Evolutionary conservation across 2,797 vertebrate species (phyloP).

Genomic region (Apogon hyalosoma): DNA sequence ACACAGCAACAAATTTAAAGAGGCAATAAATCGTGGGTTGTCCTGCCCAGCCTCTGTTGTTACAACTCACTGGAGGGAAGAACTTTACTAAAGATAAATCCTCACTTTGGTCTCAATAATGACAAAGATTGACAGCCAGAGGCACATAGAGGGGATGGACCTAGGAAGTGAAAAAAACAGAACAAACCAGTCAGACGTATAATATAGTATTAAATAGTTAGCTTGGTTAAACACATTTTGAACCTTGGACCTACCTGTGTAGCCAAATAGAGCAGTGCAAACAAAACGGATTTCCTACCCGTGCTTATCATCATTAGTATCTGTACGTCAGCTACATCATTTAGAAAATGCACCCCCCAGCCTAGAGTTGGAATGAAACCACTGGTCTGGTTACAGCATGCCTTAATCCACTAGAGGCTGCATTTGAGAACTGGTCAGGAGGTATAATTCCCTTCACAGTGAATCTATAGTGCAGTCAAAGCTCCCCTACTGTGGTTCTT

Average conservation of each 20-base stretch:
- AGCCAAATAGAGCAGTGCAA: no score
- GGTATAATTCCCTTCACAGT: no score
- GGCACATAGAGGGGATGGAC: no score
- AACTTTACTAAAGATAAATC: not conserved
- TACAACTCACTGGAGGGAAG: not conserved
- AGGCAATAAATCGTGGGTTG: not conserved
- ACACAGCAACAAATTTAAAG: constrained; percentile 9
- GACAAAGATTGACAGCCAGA: constrained; percentile 2
- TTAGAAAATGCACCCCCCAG: no score
- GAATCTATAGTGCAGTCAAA: no score
- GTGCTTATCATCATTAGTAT: no score
- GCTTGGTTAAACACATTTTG: not conserved
- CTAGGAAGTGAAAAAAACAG: not conserved
- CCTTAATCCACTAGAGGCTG: not conserved
- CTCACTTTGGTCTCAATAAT: not conserved
- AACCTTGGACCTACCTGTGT: no score
- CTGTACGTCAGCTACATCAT: no score
- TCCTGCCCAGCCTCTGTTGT: not conserved
- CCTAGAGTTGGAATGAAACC: no score
- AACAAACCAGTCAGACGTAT: constrained; percentile 4
- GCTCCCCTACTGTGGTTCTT: no score
- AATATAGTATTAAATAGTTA: not conserved
- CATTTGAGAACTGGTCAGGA: not conserved
- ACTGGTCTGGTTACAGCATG: not conserved
- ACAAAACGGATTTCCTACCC: no score